Evolutionary conservation across 2,888 invertebrate species (phyloP).

Genomic region (Trimorus sp.): DNA sequence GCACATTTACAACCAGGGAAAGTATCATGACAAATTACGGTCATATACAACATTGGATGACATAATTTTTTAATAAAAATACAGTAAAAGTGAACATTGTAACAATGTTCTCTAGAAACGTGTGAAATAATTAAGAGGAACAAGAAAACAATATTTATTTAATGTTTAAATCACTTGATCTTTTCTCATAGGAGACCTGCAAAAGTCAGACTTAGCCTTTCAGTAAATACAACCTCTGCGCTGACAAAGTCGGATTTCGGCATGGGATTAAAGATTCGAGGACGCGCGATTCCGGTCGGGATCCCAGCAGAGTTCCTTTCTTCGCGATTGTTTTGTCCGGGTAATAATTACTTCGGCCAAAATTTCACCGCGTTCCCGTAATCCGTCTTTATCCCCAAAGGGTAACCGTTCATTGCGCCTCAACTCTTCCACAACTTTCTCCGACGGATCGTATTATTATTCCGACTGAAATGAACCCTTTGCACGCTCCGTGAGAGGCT

Average conservation of each 20-base stretch:
- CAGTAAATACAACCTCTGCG: not conserved
- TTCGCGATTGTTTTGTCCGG: conserved; percentile 25
- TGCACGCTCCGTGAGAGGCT: conserved; percentile 10
- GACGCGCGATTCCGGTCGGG: not conserved
- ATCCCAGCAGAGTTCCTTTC: conserved; percentile 16
- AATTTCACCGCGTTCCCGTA: conserved; percentile 65
- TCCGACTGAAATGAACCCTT: conserved; percentile 55
- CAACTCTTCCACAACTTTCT: conserved; percentile 57
- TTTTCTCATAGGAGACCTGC: too few relatives aligned
- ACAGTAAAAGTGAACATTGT: too few relatives aligned
- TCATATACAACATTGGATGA: too few relatives aligned
- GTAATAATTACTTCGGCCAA: conserved; percentile 62
- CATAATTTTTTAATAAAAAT: too few relatives aligned
- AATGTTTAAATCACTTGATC: too few relatives aligned
- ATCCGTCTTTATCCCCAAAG: conserved; percentile 63
- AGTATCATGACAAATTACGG: too few relatives aligned
- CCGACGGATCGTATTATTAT: conserved; percentile 54
- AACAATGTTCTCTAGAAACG: too few relatives aligned
- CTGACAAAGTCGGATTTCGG: conserved; percentile 15
- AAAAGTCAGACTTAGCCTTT: too few relatives aligned
- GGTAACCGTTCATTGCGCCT: conserved; percentile 53
- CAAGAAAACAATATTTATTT: too few relatives aligned
- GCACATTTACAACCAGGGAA: too few relatives aligned
- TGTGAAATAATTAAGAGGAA: too few relatives aligned
- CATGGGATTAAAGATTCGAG: conserved; percentile 1